Base-by-base conservation (phyloP, 2,888 invertebrate species). In the Dysmachus trigonus region DNA sequence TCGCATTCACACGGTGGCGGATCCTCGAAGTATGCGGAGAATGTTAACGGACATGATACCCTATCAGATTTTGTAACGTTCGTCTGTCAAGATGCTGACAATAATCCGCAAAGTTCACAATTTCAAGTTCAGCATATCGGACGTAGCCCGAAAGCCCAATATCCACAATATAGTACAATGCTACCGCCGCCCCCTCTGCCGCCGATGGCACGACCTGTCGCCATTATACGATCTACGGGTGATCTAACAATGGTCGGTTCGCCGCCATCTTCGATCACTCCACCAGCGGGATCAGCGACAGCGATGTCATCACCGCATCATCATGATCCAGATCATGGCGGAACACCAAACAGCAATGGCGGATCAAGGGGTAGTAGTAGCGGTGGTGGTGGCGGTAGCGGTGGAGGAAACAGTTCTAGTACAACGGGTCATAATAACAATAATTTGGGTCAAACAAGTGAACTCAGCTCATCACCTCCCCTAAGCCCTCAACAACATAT, bases 31-130 rank as follows among this genome's bases (percentile, higher is more conserved):
- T 96, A 97, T 91, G 95, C 96, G 53, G 93, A 93, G 73, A 92
- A 93, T 0, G 91, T 93, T 7, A 97, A 96, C 89, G 95, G 97
- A 0, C 97, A 97, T 91, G 98, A 98, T 92, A 97, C 97, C 0
- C 95, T 98, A 88, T 97, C 98, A 1, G 98, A 99, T 92, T 98
- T 98, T 92, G 98, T 98, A 88, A 98, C 98, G 73, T 97, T 98
- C 90, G 98, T 98, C 84, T 98, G 98, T 91, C 98, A 98, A 93
- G 98, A 98, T 92, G 96, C 97, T 38, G 95, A 97, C 89, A 95
- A 95, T 87, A 95, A 95, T 87, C 94, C 94, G 90, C 96, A 96
- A 92, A 94, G 95, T 90, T 93, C 95, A 5, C 90, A 90, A 30
- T 90, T 90, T 87, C 90, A 90, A 85, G 87, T 90, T 35, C 90